Evolutionary conservation across 2,113 vertebrate species (phyloP), one percentile per base, ranked within the genome.

Genomic region (Ciconia boyciana): DNA sequence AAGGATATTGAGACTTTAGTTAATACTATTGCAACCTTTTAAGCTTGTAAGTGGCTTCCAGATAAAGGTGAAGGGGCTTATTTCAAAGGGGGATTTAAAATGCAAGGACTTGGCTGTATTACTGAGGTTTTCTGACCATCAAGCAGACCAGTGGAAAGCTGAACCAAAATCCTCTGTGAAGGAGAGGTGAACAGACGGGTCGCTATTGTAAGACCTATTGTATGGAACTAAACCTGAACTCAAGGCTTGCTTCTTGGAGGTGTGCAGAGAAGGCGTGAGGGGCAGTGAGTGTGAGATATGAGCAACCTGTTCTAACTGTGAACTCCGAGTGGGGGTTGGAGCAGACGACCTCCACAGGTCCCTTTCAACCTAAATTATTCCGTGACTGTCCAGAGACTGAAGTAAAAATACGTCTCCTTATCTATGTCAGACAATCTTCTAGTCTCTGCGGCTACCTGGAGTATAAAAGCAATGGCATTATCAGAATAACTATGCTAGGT

Each of bases 21-120:
- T 93, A 91, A 94, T 94, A 28, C 69, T 83, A 5, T 70, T 86
- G 71, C 78, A 93, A 65, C 70, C 71, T 94, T 92, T 96, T 94
- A 88, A 95, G 95, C 94, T 92, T 94, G 48, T 91, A 89, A 89
- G 88, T 94, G 94, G 72, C 88, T 95, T 93, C 64, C 80, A 94
- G 92, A 54, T 44, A 61, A 89, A 94, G 94, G 89, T 94, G 83
- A 82, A 94, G 89, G 68, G 60, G 64, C 14, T 97, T 77, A 83
- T 92, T 93, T 93, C 79, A 62, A 81, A 81, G 44, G n/a, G 80
- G 26, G 69, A 78, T 92, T 95, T 89, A 68, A 90, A 92, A 86
- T 71, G 68, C 48, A 57, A 41, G 69, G 83, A 7, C 48, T 87
- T 66, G 90, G 51, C 62, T 43, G n/a, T 26, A 11, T 69, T 66